Conservation (phyloP, 2,797 vertebrate genomes). For the Valencia hispanica region DNA sequence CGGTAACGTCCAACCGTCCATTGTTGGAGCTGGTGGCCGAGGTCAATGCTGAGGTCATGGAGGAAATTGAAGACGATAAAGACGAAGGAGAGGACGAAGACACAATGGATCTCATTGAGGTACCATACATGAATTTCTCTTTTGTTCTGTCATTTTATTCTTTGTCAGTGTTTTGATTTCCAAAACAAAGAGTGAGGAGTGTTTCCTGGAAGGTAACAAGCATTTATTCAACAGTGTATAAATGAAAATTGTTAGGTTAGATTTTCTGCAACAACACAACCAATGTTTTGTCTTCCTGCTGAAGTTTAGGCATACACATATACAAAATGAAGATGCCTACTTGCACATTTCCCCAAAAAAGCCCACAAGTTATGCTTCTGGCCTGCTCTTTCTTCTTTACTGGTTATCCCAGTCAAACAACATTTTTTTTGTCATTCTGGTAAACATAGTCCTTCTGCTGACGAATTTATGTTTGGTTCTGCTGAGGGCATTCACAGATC, state of each 20-base stretch:
- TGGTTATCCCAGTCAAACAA: conserved; percentile 19
- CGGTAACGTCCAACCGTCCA: conserved; percentile 85
- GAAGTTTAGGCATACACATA: background rate
- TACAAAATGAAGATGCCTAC: background rate
- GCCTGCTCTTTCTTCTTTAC: background rate
- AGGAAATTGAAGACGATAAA: conserved; percentile 93
- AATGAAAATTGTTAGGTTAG: background rate
- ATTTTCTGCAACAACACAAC: background rate
- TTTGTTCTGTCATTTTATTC: conserved; percentile 11
- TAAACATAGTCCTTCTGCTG: conserved; percentile 34
- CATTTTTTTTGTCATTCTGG: background rate
- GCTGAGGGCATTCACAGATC: conserved; percentile 36
- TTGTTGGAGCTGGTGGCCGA: conserved; percentile 94
- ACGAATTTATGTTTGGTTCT: conserved; percentile 18
- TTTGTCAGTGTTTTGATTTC: background rate
- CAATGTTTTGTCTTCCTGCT: background rate
- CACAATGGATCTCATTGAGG: conserved; percentile 76
- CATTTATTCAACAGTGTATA: background rate
- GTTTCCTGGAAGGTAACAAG: background rate
- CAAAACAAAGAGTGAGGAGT: background rate
- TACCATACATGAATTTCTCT: conserved; percentile 53
- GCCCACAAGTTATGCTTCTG: background rate
- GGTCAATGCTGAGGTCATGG: conserved; percentile 98
- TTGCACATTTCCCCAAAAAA: background rate
- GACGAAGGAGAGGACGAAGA: conserved; percentile 93